Conservation (phyloP, 2,888 invertebrate species). For the Aspidapion aeneum region DNA sequence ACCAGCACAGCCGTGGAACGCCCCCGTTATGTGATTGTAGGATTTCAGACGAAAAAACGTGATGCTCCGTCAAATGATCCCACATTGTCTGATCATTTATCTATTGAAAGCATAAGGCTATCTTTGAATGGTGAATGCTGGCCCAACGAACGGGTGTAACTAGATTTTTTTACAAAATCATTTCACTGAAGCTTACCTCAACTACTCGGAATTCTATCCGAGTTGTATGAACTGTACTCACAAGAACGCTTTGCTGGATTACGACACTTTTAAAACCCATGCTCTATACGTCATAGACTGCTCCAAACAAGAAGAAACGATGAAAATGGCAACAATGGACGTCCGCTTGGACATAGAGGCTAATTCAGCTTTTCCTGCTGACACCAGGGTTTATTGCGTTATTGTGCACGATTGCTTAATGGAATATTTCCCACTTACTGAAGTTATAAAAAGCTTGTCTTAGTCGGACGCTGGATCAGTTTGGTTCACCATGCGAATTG, state of each 20-base stretch:
- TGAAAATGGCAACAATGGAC: constrained; percentile 30
- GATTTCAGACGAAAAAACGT: constrained; percentile 16
- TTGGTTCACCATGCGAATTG: background rate
- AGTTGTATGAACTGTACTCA: constrained; percentile 7
- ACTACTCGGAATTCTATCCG: constrained; percentile 18
- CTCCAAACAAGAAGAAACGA: constrained; percentile 27
- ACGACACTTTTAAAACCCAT: constrained; percentile 8
- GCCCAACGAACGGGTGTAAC: constrained; percentile 15
- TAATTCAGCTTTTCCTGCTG: constrained; percentile 20
- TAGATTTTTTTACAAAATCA: constrained; percentile 14
- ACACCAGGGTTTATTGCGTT: constrained; percentile 32
- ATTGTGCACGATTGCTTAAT: constrained; percentile 31
- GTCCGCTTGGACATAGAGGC: constrained; percentile 31
- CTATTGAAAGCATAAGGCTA: constrained; percentile 11
- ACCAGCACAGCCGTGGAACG: constrained; percentile 16
- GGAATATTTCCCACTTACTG: constrained; percentile 26
- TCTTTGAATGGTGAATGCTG: constrained; percentile 18
- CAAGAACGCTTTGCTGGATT: background rate
- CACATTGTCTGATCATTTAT: constrained; percentile 14
- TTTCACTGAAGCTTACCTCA: constrained; percentile 14
- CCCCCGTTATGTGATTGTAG: constrained; percentile 21
- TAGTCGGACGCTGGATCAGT: background rate
- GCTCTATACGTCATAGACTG: constrained; percentile 25
- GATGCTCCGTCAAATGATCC: constrained; percentile 11
- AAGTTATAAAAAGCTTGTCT: constrained; percentile 18